phyloP scores from a whole-genome alignment of 2,888 invertebrate genomes.

The Cataglyphis cursor region DNA sequence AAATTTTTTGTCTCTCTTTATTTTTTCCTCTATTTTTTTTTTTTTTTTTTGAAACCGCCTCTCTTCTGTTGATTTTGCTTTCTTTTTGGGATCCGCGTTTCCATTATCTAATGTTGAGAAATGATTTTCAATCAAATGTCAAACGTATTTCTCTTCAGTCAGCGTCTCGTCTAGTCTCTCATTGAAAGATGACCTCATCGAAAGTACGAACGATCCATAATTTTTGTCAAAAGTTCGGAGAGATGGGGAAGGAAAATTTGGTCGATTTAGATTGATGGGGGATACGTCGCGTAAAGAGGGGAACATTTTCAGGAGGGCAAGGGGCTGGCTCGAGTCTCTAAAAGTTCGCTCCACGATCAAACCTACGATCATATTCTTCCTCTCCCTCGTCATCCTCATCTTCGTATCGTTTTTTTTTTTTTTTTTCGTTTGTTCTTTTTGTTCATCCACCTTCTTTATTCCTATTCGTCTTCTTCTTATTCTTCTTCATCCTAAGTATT shows the following conservation, averaged over 20 bases:
- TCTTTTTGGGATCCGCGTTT: constrained; percentile 7
- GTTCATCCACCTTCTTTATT: constrained; percentile 72
- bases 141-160: constrained; percentile 41
- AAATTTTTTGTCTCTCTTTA: not conserved
- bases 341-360: constrained; percentile 75
- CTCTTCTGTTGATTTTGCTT: constrained; percentile 42
- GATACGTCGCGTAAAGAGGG: constrained; percentile 54
- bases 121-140: constrained; percentile 17
- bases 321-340: constrained; percentile 68
- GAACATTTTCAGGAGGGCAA: constrained; percentile 29
- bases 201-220: constrained; percentile 69
- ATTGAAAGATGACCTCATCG: constrained; percentile 80
- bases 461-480: constrained; percentile 72
- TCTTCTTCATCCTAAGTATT: constrained; percentile 85
- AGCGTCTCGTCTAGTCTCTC: constrained; percentile 68
- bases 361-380: constrained; percentile 70
- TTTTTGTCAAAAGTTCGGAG: constrained; percentile 58
- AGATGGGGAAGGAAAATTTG: constrained; percentile 32
- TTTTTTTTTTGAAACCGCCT: constrained; percentile 43
- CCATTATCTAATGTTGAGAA: constrained; percentile 5
- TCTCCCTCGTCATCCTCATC: constrained; percentile 78
- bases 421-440: constrained; percentile 70
- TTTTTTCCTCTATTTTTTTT: not conserved
- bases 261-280: constrained; percentile 56
- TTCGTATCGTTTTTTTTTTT: constrained; percentile 68